Base-by-base conservation (phyloP, 1,140 invertebrate species). In the Drosophila watanabei region DNA sequence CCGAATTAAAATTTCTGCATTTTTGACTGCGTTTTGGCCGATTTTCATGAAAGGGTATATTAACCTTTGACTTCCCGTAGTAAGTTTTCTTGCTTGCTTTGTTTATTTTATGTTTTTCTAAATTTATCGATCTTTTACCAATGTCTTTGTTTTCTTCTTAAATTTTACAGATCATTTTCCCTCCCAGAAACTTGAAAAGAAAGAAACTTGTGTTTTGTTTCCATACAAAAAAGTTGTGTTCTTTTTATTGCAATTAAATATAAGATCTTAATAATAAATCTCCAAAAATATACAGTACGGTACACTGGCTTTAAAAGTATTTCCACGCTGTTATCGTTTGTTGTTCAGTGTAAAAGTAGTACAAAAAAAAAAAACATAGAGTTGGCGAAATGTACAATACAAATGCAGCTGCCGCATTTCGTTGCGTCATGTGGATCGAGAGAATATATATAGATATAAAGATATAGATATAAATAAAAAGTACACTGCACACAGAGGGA, bases 231-330 rank as follows among this genome's bases (percentile, higher is more conserved):
- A 49, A 35, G 20, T 68, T 54, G 20, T 6, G 58, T 63, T 66
- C 52, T 70, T 62, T 65, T 70, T 70, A 66, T 71, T 71, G 64
- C 68, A 48, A 39, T 71, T 69, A 71, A 69, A 48, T 46, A 69
- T 56, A 33, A 32, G 11, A 16, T 28, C 68, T 70, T 71, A 69
- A 71, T n/a, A 39, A 37, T 71, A 71, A 35, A 48, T 70, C 14
- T 71, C 68, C 49, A 66, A 71, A 71, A 71, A 71, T 71, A 71
- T 56, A 71, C 68, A 71, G 28, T 52, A 54, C n/a, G 28, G 32
- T 56, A 52, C 30, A 32, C 62, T 35, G 32, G 41, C 28, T 52
- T 51, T 51, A 66, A 66, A 65, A 33, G 24, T 65, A 61, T 43
- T n/a, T 62, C 37, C 56, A 33, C 56, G 2, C 33, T 28, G n/a